Evolutionary conservation across 2,888 invertebrate genomes (phyloP).

Genomic region (Ferrisia virgata): DNA sequence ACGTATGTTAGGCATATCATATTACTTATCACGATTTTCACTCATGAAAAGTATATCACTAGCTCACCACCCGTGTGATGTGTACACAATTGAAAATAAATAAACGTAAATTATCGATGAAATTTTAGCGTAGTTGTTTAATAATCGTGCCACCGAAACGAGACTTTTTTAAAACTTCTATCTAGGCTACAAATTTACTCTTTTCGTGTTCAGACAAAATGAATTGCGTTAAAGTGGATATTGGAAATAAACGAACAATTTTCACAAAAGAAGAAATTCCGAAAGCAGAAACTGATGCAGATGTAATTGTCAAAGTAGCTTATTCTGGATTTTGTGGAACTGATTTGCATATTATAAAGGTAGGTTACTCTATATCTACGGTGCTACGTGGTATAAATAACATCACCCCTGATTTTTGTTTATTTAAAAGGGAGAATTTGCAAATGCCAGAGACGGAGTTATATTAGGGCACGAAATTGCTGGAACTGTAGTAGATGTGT

Average conservation of each 20-base stretch:
- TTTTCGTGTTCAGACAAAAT: background rate
- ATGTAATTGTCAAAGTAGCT: conserved; percentile 62
- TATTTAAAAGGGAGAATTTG: conserved; percentile 8
- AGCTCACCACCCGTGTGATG: background rate
- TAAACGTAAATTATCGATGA: background rate
- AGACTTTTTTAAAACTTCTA: background rate
- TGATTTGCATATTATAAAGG: conserved; percentile 69
- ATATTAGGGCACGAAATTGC: conserved; percentile 33
- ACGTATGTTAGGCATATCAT: background rate
- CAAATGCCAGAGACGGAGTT: background rate
- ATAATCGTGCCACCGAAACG: background rate
- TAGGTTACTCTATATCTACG: too few species aligned
- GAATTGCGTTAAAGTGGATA: conserved; percentile 27
- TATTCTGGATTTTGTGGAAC: conserved; percentile 71
- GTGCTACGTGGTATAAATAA: background rate
- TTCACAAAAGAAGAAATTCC: conserved; percentile 56
- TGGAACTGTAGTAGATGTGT: background rate
- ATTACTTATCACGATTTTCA: background rate
- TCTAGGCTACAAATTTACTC: too few species aligned
- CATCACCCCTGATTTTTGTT: background rate
- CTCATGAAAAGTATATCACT: background rate
- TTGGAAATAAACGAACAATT: background rate
- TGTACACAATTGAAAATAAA: background rate
- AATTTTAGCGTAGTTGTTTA: background rate
- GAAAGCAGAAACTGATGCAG: conserved; percentile 58